Evolutionary conservation across 1,140 invertebrate genomes (phyloP), one percentile per base, ranked within the genome.

Genomic region (Elysia chlorotica): DNA sequence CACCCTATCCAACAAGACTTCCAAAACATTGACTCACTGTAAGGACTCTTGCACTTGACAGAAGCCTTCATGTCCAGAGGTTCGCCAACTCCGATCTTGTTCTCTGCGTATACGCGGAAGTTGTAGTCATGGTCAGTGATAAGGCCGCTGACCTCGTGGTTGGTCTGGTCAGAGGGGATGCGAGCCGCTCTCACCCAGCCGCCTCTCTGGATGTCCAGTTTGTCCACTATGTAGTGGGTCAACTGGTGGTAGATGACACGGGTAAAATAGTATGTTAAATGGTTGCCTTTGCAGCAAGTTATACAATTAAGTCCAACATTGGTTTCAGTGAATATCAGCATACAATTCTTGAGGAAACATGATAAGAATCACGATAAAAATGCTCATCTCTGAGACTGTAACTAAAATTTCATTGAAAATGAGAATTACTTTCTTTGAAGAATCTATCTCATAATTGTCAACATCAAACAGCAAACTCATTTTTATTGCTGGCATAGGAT

Each of bases 71-170:
- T 92, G 90, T 79, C 96, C 93, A 81, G 97, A 2, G 97, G 92
- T 79, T 97, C 94, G 53, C 96, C 97, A 65, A 95, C 90, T 21
- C 98, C 98, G 84, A 98, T 96, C 21, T 99, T 94, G 86, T 99
- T 99, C 86, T 99, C 91, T 0, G 98, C 97, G 82, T 94, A 96
- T 0, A 99, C 92, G 70, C 98, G 89, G 92, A 99, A 99, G 85
- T 98, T 95, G 87, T 99, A 99, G 82, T 96, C 92, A 79, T 97
- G 95, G 76, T 96, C 95, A 89, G 98, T 95, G 66, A 92, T 94
- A 5, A 99, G 89, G 75, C 94, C 93, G 0, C 93, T 92, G n/a
- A 99, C 92, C 78, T 87, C 91, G 68, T 77, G 79, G 54, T 70
- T 77, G 10, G 79, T 80, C 28, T 68, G 74, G 53, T 72, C 73